Conservation (phyloP, 2,888 invertebrate genomes). For the Acholoe squamosa region DNA sequence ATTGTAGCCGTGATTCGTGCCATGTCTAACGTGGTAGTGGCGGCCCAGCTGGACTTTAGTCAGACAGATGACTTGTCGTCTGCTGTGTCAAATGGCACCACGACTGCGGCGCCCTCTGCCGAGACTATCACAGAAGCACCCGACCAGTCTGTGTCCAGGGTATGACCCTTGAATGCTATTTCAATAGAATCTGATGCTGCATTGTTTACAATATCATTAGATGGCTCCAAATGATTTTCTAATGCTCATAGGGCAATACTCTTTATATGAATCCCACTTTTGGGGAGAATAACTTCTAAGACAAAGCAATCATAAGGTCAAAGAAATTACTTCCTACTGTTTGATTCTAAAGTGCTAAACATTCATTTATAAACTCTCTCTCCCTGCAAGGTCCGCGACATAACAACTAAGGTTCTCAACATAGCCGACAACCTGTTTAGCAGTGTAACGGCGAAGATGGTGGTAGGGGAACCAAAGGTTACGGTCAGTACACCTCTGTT, state of each 20-base stretch:
- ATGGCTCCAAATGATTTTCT: too few relatives aligned
- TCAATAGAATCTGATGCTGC: too few relatives aligned
- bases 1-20: slow-evolving; percentile 30
- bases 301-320: too few relatives aligned
- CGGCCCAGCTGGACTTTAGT: slow-evolving; percentile 28
- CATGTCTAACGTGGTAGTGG: slow-evolving; percentile 29
- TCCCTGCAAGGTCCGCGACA: slow-evolving; percentile 70
- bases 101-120: neutral
- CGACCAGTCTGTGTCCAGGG: neutral
- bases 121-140: neutral
- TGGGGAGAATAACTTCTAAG: too few relatives aligned
- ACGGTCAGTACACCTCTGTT: slow-evolving; percentile 71
- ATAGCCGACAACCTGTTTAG: slow-evolving; percentile 72
- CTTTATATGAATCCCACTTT: too few relatives aligned
- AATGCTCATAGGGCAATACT: too few relatives aligned
- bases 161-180: neutral
- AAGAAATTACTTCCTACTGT: too few relatives aligned
- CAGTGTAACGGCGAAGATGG: slow-evolving; percentile 71
- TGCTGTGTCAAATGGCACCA: neutral
- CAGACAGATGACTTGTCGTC: neutral
- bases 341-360: too few relatives aligned
- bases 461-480: slow-evolving; percentile 72
- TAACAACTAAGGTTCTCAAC: slow-evolving; percentile 72
- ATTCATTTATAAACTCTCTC: neutral
- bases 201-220: too few relatives aligned